A percentile compares a stretch with the other conserved stretches of the same genome.
phyloP scores from a whole-genome alignment of 2,888 invertebrate species.

The Agrochola circellaris region DNA sequence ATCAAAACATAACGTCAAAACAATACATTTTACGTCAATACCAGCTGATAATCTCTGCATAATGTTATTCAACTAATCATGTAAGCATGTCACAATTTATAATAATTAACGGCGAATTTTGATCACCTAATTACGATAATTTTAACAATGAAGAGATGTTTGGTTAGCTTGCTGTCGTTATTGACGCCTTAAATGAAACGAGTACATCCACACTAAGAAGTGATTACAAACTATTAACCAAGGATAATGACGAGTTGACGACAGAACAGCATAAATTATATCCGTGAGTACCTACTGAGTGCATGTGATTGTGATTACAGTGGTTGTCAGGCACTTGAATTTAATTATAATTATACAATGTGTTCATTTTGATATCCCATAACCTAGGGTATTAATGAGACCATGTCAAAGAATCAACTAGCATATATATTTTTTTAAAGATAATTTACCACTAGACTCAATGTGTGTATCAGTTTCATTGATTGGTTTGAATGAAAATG shows the following conservation, averaged over 20 bases:
- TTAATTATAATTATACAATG: neutral
- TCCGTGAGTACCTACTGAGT: slow-evolving; percentile 4
- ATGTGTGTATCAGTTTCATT: no score
- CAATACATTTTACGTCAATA: slow-evolving; percentile 43
- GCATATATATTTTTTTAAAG: no score
- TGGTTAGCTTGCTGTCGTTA: slow-evolving; percentile 34
- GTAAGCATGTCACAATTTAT: slow-evolving; percentile 38
- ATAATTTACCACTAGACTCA: no score
- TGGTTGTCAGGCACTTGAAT: slow-evolving; percentile 1
- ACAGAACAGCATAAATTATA: slow-evolving; percentile 28
- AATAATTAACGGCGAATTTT: slow-evolving; percentile 53
- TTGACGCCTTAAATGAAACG: slow-evolving; percentile 20
- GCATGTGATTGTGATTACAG: slow-evolving; percentile 5
- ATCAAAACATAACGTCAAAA: slow-evolving; percentile 23
- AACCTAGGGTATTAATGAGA: no score
- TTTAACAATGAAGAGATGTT: slow-evolving; percentile 48
- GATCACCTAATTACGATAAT: slow-evolving; percentile 55
- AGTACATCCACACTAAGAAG: slow-evolving; percentile 23
- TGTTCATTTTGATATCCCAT: no score
- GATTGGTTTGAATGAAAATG: no score
- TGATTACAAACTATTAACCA: slow-evolving; percentile 25
- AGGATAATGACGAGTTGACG: slow-evolving; percentile 34
- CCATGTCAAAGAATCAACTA: no score
- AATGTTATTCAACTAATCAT: slow-evolving; percentile 39
- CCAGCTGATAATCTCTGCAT: slow-evolving; percentile 47